Conservation (phyloP, 2,113 vertebrate species). For the Phalacrocorax carbo region DNA sequence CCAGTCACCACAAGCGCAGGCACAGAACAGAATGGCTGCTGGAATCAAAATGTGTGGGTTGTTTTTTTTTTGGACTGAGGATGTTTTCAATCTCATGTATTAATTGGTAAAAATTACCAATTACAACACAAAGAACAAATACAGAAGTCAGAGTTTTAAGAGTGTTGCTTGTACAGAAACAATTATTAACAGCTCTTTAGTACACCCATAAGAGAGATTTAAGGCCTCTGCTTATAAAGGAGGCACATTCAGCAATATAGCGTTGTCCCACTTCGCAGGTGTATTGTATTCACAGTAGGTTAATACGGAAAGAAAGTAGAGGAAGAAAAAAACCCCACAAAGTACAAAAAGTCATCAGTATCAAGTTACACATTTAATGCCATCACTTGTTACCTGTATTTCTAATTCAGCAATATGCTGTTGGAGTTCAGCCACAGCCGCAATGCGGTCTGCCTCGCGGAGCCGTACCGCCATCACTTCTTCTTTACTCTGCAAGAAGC, state of each 20-base stretch:
- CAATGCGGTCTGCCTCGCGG: conserved; percentile 95
- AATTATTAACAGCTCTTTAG: background rate
- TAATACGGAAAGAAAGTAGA: background rate
- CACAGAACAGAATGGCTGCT: background rate
- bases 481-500: conserved; percentile 87
- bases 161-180: background rate
- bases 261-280: background rate
- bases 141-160: background rate
- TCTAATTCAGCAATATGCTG: conserved; percentile 97
- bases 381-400: conserved; percentile 86
- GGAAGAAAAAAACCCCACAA: background rate
- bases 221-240: background rate
- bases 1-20: background rate
- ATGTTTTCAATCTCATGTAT: background rate
- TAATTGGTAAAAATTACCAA: background rate
- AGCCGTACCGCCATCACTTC: conserved; percentile 97
- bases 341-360: background rate
- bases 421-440: conserved; percentile 93
- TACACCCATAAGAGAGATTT: background rate
- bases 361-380: background rate
- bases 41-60: background rate
- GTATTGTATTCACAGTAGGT: background rate
- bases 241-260: background rate
- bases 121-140: background rate
- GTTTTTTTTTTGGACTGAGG: background rate